These are phyloP conservation scores for Venusia cambrica DNA, from an alignment of 2,888 invertebrate genomes.

Conservation along the genomic window DNA sequence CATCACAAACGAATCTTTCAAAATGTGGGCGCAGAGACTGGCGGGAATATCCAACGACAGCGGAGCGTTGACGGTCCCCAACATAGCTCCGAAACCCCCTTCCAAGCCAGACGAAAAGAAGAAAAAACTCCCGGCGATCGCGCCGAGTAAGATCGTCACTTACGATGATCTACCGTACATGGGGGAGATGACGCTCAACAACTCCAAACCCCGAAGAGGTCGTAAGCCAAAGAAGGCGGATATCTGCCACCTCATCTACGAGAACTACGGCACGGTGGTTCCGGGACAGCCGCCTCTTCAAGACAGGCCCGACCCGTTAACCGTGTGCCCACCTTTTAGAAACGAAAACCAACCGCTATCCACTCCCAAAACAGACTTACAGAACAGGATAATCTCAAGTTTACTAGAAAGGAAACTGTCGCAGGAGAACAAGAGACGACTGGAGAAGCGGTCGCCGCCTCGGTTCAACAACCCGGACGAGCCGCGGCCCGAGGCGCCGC, in stretches of 20 bases:
- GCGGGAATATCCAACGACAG: constrained; percentile 86
- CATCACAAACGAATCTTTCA: constrained; percentile 84
- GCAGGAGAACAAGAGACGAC: constrained; percentile 81
- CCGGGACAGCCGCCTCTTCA: constrained; percentile 85
- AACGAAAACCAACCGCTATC: constrained; percentile 36
- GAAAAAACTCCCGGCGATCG: constrained; percentile 62
- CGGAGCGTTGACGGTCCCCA: constrained; percentile 50
- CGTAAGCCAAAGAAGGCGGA: constrained; percentile 95
- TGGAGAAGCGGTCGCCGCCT: constrained; percentile 56
- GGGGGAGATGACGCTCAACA: constrained; percentile 95
- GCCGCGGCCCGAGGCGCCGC: constrained; percentile 60
- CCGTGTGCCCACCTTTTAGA: constrained; percentile 48
- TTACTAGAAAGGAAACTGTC: constrained; percentile 85
- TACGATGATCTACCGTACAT: constrained; percentile 94
- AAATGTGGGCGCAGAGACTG: constrained; percentile 88
- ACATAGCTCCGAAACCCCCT: constrained; percentile 39
- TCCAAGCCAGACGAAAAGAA: constrained; percentile 55
- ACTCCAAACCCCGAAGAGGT: constrained; percentile 91
- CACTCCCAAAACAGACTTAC: constrained; percentile 82
- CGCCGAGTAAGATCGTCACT: constrained; percentile 81
- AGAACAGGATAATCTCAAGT: constrained; percentile 85
- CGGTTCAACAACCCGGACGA: constrained; percentile 58
- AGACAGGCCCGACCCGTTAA: constrained; percentile 57
- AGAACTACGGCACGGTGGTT: constrained; percentile 93
- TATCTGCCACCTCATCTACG: constrained; percentile 94